Conservation (phyloP, 2,797 vertebrate species). For the Ambastaia sidthimunki region DNA sequence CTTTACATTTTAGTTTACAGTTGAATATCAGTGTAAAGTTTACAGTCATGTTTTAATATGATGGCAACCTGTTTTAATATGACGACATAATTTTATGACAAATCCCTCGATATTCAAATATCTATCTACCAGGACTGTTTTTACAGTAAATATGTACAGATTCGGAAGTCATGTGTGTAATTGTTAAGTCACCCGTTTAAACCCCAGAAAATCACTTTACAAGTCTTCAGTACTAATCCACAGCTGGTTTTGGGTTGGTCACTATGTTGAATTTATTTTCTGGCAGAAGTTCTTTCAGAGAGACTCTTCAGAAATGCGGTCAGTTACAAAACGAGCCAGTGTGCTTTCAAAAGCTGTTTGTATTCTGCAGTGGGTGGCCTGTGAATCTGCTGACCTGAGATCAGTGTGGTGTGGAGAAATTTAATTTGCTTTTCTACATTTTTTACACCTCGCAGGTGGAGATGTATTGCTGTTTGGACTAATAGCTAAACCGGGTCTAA, state of each 20-base stretch:
- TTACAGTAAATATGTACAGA: background rate
- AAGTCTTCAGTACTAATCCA: background rate
- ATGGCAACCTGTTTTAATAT: background rate
- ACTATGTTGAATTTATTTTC: background rate
- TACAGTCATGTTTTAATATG: background rate
- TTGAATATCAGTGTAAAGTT: background rate
- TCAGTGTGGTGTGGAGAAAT: background rate
- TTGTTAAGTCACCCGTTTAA: background rate
- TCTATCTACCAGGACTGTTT: background rate
- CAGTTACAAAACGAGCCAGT: background rate
- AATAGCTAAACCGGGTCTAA: background rate
- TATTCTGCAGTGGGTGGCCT: background rate
- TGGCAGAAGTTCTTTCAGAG: too few species aligned
- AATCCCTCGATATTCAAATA: background rate
- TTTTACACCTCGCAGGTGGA: background rate
- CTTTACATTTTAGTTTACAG: background rate
- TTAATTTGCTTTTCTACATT: background rate
- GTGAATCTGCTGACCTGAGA: background rate
- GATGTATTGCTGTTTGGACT: slow-evolving; percentile 15
- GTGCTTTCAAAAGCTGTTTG: background rate
- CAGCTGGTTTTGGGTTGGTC: background rate
- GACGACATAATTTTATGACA: background rate
- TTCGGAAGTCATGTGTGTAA: background rate
- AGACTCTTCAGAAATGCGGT: background rate
- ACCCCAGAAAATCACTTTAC: background rate